Evolutionary conservation across 1,140 invertebrate species (phyloP).

Genomic region (Bombus soroeensis): DNA sequence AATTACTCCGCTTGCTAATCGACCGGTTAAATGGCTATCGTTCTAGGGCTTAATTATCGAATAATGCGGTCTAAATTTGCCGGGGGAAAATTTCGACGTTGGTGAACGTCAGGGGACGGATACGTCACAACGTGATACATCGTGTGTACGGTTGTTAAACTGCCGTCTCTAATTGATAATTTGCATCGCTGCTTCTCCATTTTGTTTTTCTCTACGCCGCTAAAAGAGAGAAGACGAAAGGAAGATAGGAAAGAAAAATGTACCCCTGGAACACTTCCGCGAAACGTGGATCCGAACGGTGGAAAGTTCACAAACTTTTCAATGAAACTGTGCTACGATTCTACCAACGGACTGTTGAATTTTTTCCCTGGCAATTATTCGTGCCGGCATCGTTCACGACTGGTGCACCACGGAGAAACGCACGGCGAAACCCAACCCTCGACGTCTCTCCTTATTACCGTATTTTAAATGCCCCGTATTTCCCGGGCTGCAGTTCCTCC

Average conservation of each 20-base stretch:
- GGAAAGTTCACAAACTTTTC: neutral
- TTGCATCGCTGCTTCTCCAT: neutral
- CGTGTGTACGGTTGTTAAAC: neutral
- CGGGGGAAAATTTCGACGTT: neutral
- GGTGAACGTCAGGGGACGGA: neutral
- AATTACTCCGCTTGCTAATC: conserved; percentile 48
- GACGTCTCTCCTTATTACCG: neutral
- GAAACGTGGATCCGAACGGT: neutral
- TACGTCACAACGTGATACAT: neutral
- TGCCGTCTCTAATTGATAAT: neutral
- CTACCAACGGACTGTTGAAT: neutral
- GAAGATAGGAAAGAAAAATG: too few species aligned
- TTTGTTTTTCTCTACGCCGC: neutral
- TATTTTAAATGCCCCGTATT: conserved; percentile 6
- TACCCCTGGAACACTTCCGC: neutral
- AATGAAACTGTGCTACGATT: neutral
- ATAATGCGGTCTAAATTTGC: conserved; percentile 35
- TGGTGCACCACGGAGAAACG: neutral
- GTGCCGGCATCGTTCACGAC: neutral
- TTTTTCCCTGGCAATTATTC: conserved; percentile 15
- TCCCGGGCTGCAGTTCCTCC: neutral
- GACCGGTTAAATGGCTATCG: conserved; percentile 41
- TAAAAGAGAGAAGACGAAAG: neutral
- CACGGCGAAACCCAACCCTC: neutral
- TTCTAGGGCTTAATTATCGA: conserved; percentile 49